phyloP scores from a whole-genome alignment of 2,797 vertebrate genomes.

The Emys orbicularis region DNA sequence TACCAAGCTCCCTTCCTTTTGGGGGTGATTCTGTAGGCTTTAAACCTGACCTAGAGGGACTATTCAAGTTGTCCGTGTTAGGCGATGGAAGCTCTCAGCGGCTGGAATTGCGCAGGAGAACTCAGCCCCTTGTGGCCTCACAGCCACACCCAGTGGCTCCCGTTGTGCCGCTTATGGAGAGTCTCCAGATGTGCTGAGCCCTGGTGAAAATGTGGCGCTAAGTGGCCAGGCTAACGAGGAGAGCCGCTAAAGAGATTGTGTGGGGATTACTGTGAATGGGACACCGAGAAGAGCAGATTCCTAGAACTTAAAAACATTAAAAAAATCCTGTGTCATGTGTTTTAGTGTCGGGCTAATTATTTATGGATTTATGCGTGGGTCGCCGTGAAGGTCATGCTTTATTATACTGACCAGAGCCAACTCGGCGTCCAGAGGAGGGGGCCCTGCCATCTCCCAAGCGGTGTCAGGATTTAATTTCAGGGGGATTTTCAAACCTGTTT shows the following conservation, averaged over 20 bases:
- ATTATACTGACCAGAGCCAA: neutral
- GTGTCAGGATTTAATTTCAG: constrained; percentile 69
- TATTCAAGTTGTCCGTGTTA: neutral
- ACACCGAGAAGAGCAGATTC: neutral
- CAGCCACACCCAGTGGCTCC: neutral
- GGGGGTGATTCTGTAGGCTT: neutral
- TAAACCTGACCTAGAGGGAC: neutral
- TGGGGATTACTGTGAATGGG: neutral
- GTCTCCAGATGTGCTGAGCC: neutral
- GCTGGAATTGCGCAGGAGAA: neutral
- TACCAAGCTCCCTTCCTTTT: neutral
- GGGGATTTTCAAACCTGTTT: neutral
- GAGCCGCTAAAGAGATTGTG: neutral
- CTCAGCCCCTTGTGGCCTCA: neutral
- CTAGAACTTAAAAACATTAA: neutral
- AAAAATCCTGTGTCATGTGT: constrained; percentile 17
- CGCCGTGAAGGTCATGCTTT: constrained; percentile 68
- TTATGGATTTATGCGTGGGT: constrained; percentile 70
- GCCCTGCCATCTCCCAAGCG: accelerated
- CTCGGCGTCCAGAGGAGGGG: neutral
- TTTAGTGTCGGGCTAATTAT: constrained; percentile 65
- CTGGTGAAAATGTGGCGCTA: neutral
- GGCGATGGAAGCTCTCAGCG: neutral
- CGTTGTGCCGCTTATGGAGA: neutral
- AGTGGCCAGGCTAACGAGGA: neutral